A percentile compares a stretch with the other conserved stretches of the same genome.
These are phyloP conservation scores for Rotaria magnacalcarata DNA, from an alignment of 2,888 invertebrate species.

Conservation along the genomic window DNA sequence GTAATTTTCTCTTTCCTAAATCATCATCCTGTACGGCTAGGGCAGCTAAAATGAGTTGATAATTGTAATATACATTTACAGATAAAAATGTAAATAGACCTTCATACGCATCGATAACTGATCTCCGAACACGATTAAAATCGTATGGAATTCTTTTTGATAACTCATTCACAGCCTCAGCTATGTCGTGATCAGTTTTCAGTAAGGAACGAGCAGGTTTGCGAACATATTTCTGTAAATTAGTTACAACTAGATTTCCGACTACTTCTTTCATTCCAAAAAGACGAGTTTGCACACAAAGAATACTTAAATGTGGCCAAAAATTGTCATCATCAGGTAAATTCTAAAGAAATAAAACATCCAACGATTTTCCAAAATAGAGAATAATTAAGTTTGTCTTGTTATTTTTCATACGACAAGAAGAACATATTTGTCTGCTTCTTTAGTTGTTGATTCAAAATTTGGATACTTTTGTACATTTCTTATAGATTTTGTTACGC, in stretches of 20 bases:
- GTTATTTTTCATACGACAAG: neutral
- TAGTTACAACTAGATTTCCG: neutral
- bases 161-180: neutral
- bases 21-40: neutral
- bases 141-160: neutral
- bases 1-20: neutral
- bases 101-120: neutral
- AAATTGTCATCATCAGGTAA: neutral
- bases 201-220: neutral
- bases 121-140: neutral
- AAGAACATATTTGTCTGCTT: neutral
- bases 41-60: neutral
- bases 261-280: neutral
- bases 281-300: neutral
- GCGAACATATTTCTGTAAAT: neutral
- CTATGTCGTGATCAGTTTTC: neutral
- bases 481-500: neutral
- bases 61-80: neutral
- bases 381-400: too few species aligned
- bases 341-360: neutral
- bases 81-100: neutral
- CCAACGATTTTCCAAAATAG: too few species aligned
- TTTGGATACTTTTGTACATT: neutral
- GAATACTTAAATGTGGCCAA: conserved; percentile 13
- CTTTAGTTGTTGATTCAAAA: neutral